A percentile compares a stretch with the other conserved stretches of the same genome.
These are phyloP conservation scores for Mormyrus hasselquistii DNA, from an alignment of 2,797 vertebrate species.

Conservation along the genomic window DNA sequence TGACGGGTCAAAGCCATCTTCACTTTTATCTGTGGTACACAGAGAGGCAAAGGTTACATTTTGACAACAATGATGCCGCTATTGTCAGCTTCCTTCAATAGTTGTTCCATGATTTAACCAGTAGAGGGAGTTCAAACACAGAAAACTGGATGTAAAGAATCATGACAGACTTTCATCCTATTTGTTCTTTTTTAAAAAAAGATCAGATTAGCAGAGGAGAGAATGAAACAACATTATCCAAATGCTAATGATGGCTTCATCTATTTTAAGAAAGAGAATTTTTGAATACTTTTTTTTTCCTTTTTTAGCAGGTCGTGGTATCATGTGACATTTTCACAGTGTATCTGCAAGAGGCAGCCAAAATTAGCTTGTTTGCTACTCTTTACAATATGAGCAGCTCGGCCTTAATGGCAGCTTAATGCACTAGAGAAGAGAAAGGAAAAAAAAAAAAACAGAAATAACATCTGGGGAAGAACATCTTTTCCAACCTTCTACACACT, in stretches of 20 bases:
- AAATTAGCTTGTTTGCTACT: slow-evolving; percentile 3
- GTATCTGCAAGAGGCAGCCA: background rate
- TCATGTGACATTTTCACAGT: slow-evolving; percentile 14
- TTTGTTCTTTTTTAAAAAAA: background rate
- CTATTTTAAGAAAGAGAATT: background rate
- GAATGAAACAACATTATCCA: slow-evolving; percentile 5
- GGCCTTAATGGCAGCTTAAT: background rate
- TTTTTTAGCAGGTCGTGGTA: slow-evolving; percentile 12
- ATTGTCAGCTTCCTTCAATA: background rate
- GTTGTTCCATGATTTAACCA: slow-evolving; percentile 25
- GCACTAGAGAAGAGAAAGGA: background rate
- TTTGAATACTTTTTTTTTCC: background rate
- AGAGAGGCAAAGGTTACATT: background rate
- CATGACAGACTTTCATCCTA: background rate
- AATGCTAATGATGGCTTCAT: background rate
- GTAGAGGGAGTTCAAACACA: slow-evolving; percentile 47
- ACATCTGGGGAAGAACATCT: background rate
- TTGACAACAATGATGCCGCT: background rate
- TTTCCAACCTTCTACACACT: background rate
- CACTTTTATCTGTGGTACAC: slow-evolving; percentile 65
- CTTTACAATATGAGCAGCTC: background rate
- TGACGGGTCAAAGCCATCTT: slow-evolving; percentile 69
- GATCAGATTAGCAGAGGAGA: background rate
- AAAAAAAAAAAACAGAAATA: background rate
- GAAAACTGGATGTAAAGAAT: background rate